A percentile compares a stretch with the other conserved stretches of the same genome.
phyloP scores from a whole-genome alignment of 2,888 invertebrate genomes.

The Andrena haemorrhoa region DNA sequence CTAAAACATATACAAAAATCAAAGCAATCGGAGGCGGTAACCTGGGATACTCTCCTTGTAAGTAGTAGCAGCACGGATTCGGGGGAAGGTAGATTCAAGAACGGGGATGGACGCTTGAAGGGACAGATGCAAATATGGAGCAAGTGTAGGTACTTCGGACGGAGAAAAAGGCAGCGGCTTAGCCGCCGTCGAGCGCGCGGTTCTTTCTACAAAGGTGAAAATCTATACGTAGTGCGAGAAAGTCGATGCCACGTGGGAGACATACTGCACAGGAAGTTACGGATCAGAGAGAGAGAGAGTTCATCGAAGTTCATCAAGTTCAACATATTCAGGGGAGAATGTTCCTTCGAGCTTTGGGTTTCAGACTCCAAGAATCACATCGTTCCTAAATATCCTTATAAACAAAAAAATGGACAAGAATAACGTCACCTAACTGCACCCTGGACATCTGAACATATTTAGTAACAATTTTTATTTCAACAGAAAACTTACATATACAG shows the following conservation, averaged over 20 bases:
- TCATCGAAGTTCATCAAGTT: constrained; percentile 36
- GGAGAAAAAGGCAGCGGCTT: constrained; percentile 52
- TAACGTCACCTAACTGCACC: too few relatives aligned
- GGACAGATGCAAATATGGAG: constrained; percentile 54
- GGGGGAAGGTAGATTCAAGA: constrained; percentile 36
- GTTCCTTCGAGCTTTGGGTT: constrained; percentile 10
- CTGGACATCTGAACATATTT: too few relatives aligned
- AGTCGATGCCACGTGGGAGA: constrained; percentile 52
- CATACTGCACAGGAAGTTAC: constrained; percentile 13
- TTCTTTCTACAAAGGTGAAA: constrained; percentile 54
- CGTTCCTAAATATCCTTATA: background rate
- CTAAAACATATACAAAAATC: too few relatives aligned
- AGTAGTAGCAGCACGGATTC: constrained; percentile 35
- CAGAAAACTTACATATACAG: too few relatives aligned
- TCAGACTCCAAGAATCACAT: background rate
- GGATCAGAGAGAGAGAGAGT: background rate
- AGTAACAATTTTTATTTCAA: too few relatives aligned
- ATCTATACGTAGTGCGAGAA: constrained; percentile 43
- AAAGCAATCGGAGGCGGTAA: too few relatives aligned
- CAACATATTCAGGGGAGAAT: background rate
- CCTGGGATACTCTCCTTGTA: too few relatives aligned
- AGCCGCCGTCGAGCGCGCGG: constrained; percentile 47
- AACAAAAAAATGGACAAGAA: too few relatives aligned
- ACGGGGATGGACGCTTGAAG: constrained; percentile 52
- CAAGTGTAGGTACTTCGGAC: constrained; percentile 59